Evolutionary conservation across 2,888 invertebrate species (phyloP).

Genomic region (Scaptomyza caliginosa): DNA sequence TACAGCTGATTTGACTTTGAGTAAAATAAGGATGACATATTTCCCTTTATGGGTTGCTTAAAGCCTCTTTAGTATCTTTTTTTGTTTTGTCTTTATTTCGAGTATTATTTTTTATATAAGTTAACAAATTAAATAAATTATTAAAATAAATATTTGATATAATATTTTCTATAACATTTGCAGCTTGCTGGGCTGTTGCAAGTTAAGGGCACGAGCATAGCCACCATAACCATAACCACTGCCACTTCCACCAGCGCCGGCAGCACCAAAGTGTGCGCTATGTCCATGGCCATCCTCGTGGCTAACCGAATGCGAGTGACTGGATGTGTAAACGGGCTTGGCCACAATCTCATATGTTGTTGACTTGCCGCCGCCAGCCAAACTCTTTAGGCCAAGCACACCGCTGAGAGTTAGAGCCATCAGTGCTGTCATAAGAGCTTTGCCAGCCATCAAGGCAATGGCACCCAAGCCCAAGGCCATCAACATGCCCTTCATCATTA

Average conservation of each 20-base stretch:
- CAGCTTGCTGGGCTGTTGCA: constrained; percentile 56
- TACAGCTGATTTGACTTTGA: neutral
- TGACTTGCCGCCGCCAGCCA: constrained; percentile 89
- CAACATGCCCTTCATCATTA: constrained; percentile 89
- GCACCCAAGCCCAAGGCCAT: constrained; percentile 90
- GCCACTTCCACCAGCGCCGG: constrained; percentile 83
- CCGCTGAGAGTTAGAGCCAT: constrained; percentile 92
- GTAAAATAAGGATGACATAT: no score
- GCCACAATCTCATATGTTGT: constrained; percentile 94
- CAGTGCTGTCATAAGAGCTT: constrained; percentile 92
- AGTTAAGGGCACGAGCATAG: constrained; percentile 82
- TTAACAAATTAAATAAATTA: constrained; percentile 42
- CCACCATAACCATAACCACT: constrained; percentile 86
- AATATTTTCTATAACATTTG: constrained; percentile 27
- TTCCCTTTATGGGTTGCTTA: no score
- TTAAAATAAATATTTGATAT: constrained; percentile 38
- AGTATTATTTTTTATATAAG: constrained; percentile 7
- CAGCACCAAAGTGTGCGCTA: constrained; percentile 58
- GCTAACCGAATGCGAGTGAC: constrained; percentile 86
- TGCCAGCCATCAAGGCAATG: constrained; percentile 91
- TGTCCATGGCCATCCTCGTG: constrained; percentile 86
- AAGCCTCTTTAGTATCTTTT: no score
- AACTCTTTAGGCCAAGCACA: constrained; percentile 90
- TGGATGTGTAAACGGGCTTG: constrained; percentile 90
- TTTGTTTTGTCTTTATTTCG: neutral